A percentile compares a stretch with the other conserved stretches of the same genome.
phyloP scores from a whole-genome alignment of 2,113 vertebrate genomes.

The Plestiodon gilberti region DNA sequence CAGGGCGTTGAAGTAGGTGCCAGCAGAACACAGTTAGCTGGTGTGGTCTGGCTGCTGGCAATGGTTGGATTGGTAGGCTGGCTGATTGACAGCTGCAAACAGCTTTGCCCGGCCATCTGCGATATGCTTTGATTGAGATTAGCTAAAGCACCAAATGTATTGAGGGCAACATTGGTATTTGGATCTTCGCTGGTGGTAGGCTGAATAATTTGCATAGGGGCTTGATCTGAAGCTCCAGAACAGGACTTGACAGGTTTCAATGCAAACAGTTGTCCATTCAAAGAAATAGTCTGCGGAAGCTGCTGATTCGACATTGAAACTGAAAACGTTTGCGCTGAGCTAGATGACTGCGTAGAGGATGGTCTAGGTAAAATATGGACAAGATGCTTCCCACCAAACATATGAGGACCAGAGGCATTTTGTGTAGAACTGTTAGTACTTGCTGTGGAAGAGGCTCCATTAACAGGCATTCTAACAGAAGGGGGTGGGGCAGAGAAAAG shows the following conservation, averaged over 20 bases:
- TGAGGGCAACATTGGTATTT: constrained; percentile 92
- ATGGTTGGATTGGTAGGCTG: constrained; percentile 74
- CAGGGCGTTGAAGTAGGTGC: constrained; percentile 59
- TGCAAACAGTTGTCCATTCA: constrained; percentile 96
- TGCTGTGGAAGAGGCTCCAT: constrained; percentile 71
- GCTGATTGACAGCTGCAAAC: constrained; percentile 75
- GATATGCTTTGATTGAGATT: constrained; percentile 97
- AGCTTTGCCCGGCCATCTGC: constrained; percentile 89
- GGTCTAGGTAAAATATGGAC: constrained; percentile 96
- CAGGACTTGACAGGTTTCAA: constrained; percentile 92
- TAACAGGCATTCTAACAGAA: constrained; percentile 76
- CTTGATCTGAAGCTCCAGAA: constrained; percentile 83
- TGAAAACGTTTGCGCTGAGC: constrained; percentile 73
- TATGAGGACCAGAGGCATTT: constrained; percentile 80
- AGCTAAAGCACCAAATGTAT: constrained; percentile 94
- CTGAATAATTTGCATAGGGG: constrained; percentile 92
- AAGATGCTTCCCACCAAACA: constrained; percentile 92
- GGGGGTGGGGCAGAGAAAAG: constrained; percentile 78
- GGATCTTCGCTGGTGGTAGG: constrained; percentile 93
- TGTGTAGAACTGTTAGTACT: constrained; percentile 76
- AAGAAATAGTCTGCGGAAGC: constrained; percentile 93
- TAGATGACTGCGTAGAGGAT: constrained; percentile 74
- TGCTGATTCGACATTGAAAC: constrained; percentile 78
- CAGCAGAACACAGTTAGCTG: constrained; percentile 66
- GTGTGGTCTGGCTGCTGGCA: constrained; percentile 67